phyloP scores from a whole-genome alignment of 2,797 vertebrate species.

The Miopithecus talapoin region DNA sequence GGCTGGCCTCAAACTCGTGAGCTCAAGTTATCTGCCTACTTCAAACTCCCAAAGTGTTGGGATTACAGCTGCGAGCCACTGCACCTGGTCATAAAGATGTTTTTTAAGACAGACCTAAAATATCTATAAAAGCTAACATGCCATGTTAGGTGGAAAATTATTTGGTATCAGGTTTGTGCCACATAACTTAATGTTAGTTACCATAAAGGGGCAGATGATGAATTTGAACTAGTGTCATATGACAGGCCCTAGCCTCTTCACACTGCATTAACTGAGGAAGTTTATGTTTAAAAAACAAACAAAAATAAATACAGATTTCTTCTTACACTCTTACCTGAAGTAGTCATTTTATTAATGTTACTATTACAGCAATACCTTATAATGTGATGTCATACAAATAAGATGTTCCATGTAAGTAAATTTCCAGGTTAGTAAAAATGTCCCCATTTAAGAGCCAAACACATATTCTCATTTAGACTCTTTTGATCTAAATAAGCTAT shows the following conservation, averaged over 20 bases:
- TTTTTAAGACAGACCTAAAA: not conserved
- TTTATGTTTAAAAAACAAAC: not conserved
- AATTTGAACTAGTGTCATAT: too few relatives aligned
- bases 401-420: not conserved
- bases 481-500: not conserved
- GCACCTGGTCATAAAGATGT: too few relatives aligned
- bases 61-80: too few relatives aligned
- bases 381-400: not conserved
- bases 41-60: too few relatives aligned
- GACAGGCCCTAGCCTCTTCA: not conserved
- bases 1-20: too few relatives aligned
- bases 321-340: not conserved
- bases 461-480: not conserved
- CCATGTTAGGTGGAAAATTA: not conserved
- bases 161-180: not conserved
- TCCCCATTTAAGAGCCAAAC: not conserved
- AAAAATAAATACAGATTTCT: not conserved
- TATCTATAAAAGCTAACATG: not conserved
- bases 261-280: not conserved
- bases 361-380: not conserved
- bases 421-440: not conserved
- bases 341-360: not conserved
- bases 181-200: not conserved
- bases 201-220: not conserved
- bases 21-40: too few relatives aligned